phyloP scores from a whole-genome alignment of 2,888 invertebrate species.

The Timema cristinae region DNA sequence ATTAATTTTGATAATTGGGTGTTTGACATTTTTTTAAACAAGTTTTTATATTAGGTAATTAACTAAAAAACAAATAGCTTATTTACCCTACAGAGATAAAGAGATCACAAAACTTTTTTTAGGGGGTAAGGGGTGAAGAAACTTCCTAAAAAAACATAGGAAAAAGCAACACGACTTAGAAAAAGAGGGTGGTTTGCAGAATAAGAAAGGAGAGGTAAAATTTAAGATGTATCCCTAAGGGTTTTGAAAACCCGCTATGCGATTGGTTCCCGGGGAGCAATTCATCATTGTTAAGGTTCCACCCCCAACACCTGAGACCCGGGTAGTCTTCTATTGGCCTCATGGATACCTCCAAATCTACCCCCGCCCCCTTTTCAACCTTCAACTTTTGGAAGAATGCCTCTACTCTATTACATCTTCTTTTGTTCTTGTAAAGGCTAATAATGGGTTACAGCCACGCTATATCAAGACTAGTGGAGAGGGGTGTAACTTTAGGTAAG shows the following conservation, averaged over 20 bases:
- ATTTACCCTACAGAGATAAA: too few relatives aligned
- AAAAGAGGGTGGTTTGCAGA: neutral
- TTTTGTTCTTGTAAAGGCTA: neutral
- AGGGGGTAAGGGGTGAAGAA: too few relatives aligned
- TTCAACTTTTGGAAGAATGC: too few relatives aligned
- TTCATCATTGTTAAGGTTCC: constrained; percentile 13
- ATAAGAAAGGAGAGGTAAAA: neutral
- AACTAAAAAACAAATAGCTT: too few relatives aligned
- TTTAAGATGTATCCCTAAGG: constrained; percentile 12
- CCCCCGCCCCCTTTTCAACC: neutral
- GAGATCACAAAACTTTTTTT: too few relatives aligned
- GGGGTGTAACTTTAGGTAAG: too few relatives aligned
- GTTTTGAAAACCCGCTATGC: constrained; percentile 8
- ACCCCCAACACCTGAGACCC: constrained; percentile 3
- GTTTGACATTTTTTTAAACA: neutral
- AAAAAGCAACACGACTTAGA: neutral
- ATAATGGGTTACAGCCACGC: constrained; percentile 15
- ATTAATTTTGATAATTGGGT: too few relatives aligned
- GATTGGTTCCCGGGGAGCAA: constrained; percentile 19
- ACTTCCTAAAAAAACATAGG: neutral
- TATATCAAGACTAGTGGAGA: neutral
- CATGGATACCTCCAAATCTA: neutral
- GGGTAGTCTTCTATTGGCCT: neutral
- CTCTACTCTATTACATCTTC: neutral
- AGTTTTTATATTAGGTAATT: neutral